A percentile compares a stretch with the other conserved stretches of the same genome.
These are phyloP conservation scores for Aphaenogaster floridana DNA, from an alignment of 1,140 invertebrate genomes.

Conservation along the genomic window DNA sequence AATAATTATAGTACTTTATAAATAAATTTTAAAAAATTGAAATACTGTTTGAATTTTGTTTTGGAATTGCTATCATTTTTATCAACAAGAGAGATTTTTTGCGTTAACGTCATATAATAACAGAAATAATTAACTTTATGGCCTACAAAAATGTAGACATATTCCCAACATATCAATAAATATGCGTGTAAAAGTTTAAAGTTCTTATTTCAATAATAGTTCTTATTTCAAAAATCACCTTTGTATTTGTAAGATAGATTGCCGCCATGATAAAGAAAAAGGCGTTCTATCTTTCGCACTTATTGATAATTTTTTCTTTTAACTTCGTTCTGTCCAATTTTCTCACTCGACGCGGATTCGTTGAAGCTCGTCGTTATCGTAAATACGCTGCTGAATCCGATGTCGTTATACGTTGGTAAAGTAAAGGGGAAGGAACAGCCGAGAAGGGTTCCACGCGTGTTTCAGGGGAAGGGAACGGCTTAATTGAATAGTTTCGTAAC, in stretches of 20 bases:
- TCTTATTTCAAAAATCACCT: neutral
- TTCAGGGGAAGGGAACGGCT: conserved; percentile 47
- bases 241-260: neutral
- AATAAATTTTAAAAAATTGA: neutral
- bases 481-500: conserved; percentile 70
- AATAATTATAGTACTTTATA: neutral
- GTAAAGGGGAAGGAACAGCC: conserved; percentile 18
- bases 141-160: neutral
- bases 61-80: neutral
- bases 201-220: neutral
- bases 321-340: conserved; percentile 14
- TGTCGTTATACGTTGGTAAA: conserved; percentile 24
- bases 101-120: neutral
- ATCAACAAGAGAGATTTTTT: neutral
- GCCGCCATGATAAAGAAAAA: neutral
- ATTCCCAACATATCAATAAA: neutral
- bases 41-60: neutral
- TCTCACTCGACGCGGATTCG: conserved; percentile 16
- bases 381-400: conserved; percentile 40
- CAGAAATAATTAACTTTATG: neutral
- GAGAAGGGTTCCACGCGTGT: conserved; percentile 27
- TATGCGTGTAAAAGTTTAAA: neutral
- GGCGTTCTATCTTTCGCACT: neutral
- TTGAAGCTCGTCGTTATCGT: conserved; percentile 24
- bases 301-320: conserved; percentile 26